A percentile compares a stretch with the other conserved stretches of the same genome.
Evolutionary conservation across 2,113 vertebrate genomes (phyloP).

Genomic region (Leiothrix lutea): DNA sequence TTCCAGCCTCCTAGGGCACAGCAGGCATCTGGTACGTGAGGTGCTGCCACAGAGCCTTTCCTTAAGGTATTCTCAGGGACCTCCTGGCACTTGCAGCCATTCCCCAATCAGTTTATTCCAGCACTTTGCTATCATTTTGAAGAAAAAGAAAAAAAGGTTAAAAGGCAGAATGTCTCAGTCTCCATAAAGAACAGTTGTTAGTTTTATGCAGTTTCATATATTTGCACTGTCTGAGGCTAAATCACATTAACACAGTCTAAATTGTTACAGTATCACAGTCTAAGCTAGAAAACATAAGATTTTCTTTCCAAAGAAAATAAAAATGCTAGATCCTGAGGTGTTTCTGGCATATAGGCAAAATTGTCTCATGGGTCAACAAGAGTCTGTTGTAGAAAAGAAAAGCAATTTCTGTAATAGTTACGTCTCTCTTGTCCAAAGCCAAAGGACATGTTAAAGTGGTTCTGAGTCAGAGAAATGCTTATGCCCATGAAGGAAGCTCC

Average conservation of each 20-base stretch:
- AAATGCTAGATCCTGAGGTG: background rate
- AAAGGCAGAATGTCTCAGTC: background rate
- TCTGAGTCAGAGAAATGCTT: background rate
- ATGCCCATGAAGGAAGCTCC: background rate
- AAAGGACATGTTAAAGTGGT: background rate
- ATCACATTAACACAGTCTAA: background rate
- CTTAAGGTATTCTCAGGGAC: background rate
- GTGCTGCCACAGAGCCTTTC: background rate
- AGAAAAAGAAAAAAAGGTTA: background rate
- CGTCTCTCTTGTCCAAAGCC: background rate
- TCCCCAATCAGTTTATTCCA: background rate
- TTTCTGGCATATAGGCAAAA: background rate
- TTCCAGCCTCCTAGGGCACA: background rate
- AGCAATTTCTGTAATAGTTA: background rate
- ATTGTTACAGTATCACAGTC: background rate
- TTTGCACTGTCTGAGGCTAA: background rate
- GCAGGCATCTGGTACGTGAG: fast-evolving
- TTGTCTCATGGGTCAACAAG: background rate
- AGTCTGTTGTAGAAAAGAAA: background rate
- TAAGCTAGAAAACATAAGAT: background rate
- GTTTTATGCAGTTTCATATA: background rate
- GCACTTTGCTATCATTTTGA: background rate
- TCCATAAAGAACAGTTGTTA: background rate
- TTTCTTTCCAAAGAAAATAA: background rate
- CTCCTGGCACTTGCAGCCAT: background rate